A percentile compares a stretch with the other conserved stretches of the same genome.
Conservation (phyloP, 53 echinoderm and acorn worm genomes). For the Echinometra lucunter region DNA sequence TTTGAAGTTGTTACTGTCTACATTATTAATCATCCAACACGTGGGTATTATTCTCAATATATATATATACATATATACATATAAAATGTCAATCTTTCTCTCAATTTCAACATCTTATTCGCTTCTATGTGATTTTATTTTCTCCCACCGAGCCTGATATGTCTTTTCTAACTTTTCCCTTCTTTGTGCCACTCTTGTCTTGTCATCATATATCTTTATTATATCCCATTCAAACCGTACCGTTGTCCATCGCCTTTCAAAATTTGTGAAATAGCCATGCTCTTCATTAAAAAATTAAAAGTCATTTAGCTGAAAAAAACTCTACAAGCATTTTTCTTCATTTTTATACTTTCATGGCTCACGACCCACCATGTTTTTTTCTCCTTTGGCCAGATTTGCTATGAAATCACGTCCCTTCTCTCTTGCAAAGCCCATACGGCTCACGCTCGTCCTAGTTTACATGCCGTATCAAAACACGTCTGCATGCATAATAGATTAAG, state of each 20-base stretch:
- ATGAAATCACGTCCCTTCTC: constrained; percentile 35
- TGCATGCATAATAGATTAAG: constrained; percentile 50
- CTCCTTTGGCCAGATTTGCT: not conserved
- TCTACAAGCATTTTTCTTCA: not conserved
- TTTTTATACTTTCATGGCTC: not conserved
- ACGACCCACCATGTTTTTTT: not conserved
- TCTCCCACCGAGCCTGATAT: not conserved
- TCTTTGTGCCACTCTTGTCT: not conserved
- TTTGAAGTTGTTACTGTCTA: too few species aligned
- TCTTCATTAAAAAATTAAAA: constrained; percentile 28
- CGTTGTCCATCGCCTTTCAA: not conserved
- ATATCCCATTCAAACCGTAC: not conserved
- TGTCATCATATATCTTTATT: not conserved
- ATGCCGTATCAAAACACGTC: constrained; percentile 22
- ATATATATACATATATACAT: too few species aligned
- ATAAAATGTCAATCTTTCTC: not conserved
- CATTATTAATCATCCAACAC: too few species aligned
- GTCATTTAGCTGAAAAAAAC: constrained; percentile 16
- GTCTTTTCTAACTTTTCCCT: not conserved
- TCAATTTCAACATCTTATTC: not conserved
- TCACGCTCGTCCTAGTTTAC: not conserved
- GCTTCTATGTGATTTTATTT: not conserved
- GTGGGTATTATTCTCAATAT: too few species aligned
- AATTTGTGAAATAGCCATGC: not conserved
- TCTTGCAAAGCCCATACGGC: not conserved